A percentile compares a stretch with the other conserved stretches of the same genome.
These are phyloP conservation scores for Thamnaconus septentrionalis DNA, from an alignment of 2,113 vertebrate species.

Conservation along the genomic window DNA sequence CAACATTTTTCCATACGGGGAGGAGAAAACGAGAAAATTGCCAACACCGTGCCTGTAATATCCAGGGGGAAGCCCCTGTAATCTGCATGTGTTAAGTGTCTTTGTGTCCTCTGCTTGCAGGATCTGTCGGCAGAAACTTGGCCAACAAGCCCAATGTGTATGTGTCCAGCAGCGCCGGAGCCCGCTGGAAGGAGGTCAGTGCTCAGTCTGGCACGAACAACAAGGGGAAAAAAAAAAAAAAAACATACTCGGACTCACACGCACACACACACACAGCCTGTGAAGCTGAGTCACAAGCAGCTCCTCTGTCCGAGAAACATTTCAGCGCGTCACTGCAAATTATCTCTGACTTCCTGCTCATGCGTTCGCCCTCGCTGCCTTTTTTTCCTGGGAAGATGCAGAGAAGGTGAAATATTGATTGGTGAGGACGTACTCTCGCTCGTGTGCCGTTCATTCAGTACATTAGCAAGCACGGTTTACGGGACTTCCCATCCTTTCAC, in stretches of 20 bases:
- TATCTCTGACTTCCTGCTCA: neutral
- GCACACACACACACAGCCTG: neutral
- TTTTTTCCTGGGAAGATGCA: too few relatives aligned
- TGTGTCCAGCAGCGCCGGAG: slow-evolving; percentile 91
- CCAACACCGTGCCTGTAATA: neutral
- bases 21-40: slow-evolving; percentile 14
- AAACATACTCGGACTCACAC: neutral
- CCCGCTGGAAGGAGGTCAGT: slow-evolving; percentile 93
- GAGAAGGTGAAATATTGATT: too few relatives aligned
- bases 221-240: neutral
- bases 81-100: slow-evolving; percentile 13
- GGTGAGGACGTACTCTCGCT: too few relatives aligned
- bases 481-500: too few relatives aligned
- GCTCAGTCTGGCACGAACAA: slow-evolving; percentile 1
- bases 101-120: slow-evolving; percentile 67
- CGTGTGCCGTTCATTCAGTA: too few relatives aligned
- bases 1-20: slow-evolving; percentile 18
- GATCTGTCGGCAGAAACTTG: slow-evolving; percentile 90
- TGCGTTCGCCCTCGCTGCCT: too few relatives aligned
- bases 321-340: neutral
- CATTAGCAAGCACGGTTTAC: too few relatives aligned
- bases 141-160: slow-evolving; percentile 95
- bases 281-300: neutral
- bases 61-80: slow-evolving; percentile 7
- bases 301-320: neutral